Percentiles rank a stretch among this genome's conserved stretches.
phyloP scores from a whole-genome alignment of 2,888 invertebrate species.

The Apocheima hispidaria region DNA sequence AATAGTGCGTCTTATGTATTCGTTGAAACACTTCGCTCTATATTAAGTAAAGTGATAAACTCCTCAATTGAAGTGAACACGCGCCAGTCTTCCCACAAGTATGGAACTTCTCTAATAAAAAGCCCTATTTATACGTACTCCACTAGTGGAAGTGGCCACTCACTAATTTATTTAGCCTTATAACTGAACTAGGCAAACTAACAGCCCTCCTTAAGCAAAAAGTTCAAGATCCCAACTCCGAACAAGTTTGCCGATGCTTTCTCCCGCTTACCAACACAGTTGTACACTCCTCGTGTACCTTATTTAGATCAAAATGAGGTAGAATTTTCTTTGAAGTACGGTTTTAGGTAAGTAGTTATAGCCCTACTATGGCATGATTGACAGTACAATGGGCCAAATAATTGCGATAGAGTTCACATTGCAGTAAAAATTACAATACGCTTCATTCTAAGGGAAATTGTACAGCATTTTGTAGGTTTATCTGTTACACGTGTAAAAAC shows the following conservation, averaged over 20 bases:
- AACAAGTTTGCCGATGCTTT: conserved; percentile 40
- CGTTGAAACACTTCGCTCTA: not conserved
- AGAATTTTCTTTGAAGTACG: conserved; percentile 10
- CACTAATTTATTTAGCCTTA: conserved; percentile 44
- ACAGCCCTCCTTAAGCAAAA: conserved; percentile 46
- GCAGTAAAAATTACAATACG: conserved; percentile 5
- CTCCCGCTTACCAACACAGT: conserved; percentile 32
- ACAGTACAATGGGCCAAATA: conserved; percentile 44
- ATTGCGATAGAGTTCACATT: conserved; percentile 15
- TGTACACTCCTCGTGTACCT: conserved; percentile 44
- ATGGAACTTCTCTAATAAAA: conserved; percentile 34
- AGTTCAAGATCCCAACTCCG: conserved; percentile 40
- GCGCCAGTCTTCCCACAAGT: conserved; percentile 7
- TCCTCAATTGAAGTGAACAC: not conserved
- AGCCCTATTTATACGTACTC: conserved; percentile 23
- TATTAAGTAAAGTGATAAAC: not conserved
- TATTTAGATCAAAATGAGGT: conserved; percentile 33
- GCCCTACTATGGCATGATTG: conserved; percentile 44
- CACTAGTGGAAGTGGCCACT: conserved; percentile 25
- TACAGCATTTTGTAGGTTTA: not conserved
- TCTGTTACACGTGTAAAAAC: not conserved
- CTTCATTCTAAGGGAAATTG: conserved; percentile 2
- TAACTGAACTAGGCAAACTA: conserved; percentile 38
- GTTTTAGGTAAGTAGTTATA: conserved; percentile 22
- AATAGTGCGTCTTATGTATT: not conserved